Percentiles rank a stretch among this genome's conserved stretches.
Evolutionary conservation across 2,113 vertebrate species (phyloP).

Genomic region (Macaca mulatta): DNA sequence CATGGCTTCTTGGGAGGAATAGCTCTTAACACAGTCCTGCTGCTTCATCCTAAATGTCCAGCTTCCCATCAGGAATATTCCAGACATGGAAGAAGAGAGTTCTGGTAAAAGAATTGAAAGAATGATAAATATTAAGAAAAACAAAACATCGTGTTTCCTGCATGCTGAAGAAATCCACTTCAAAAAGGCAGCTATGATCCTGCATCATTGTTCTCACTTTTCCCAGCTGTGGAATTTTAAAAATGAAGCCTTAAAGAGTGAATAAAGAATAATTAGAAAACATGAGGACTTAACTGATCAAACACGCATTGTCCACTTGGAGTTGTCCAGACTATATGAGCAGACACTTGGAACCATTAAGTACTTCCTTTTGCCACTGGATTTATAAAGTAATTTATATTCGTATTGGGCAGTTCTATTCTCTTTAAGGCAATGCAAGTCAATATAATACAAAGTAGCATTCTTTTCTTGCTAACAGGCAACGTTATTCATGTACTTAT

Average conservation of each 20-base stretch:
- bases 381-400: not conserved
- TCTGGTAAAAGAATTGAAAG: not conserved
- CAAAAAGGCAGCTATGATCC: not conserved
- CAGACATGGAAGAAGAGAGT: not conserved
- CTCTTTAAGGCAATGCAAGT: not conserved
- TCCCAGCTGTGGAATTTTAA: not conserved
- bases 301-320: not conserved
- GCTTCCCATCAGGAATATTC: not conserved
- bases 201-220: not conserved
- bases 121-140: not conserved
- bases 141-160: not conserved
- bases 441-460: not conserved
- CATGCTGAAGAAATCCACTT: not conserved
- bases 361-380: not conserved
- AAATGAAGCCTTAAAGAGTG: not conserved
- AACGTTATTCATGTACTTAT: not conserved
- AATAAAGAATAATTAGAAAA: not conserved
- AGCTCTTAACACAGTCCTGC: not conserved
- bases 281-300: too few species aligned
- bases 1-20: not conserved
- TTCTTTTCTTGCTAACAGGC: not conserved
- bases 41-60: not conserved
- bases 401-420: not conserved
- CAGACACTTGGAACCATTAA: not conserved
- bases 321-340: not conserved